Percentiles rank a stretch among this genome's conserved stretches.
phyloP scores from a whole-genome alignment of 2,797 vertebrate species.

The Pseudochirops cupreus region DNA sequence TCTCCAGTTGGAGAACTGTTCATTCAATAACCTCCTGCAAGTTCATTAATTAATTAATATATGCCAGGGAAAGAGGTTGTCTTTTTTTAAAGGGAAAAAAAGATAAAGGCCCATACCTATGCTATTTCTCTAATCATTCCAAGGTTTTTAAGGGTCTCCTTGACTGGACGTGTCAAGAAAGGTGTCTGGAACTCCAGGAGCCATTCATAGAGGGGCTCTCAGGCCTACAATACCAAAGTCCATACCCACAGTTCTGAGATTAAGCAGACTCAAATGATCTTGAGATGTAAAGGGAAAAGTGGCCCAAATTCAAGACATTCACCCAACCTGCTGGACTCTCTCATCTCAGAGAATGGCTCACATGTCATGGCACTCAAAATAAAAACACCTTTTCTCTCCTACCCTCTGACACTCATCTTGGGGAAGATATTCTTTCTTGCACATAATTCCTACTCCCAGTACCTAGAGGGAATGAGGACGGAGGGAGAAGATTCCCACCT shows the following conservation, averaged over 20 bases:
- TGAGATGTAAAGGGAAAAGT: background rate
- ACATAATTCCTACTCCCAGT: background rate
- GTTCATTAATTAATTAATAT: background rate
- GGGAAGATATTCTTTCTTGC: background rate
- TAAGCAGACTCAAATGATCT: background rate
- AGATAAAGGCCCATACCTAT: background rate
- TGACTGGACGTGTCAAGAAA: background rate
- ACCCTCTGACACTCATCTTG: background rate
- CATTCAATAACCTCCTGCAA: background rate
- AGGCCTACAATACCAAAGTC: background rate
- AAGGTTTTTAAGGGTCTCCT: background rate
- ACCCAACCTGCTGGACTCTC: background rate
- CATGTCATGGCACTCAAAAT: background rate
- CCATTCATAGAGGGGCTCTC: background rate
- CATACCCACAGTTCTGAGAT: background rate
- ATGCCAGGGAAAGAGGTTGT: background rate
- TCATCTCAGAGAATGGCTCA: background rate
- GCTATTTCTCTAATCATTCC: background rate
- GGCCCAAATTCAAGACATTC: background rate
- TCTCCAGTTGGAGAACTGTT: background rate
- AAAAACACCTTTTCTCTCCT: background rate
- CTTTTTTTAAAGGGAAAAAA: background rate
- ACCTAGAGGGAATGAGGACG: background rate
- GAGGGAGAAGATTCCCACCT: too few relatives aligned
- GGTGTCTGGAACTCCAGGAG: background rate